Evolutionary conservation across 1,140 invertebrate species (phyloP), one percentile per base, ranked within the genome.

Genomic region (Anastrepha obliqua): DNA sequence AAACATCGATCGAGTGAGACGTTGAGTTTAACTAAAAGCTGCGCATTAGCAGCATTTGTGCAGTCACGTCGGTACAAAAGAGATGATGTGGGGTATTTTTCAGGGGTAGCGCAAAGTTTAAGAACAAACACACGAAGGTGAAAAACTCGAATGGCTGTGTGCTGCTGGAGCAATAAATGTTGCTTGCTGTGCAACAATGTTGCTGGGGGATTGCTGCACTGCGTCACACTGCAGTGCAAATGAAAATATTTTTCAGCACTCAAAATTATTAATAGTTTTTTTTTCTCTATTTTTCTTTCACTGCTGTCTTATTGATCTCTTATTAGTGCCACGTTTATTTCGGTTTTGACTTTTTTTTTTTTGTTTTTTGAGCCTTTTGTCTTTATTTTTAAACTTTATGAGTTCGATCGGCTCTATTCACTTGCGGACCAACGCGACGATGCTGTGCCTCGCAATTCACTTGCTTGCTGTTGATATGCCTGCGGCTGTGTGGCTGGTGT

Each of bases 1-100:
- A 89, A 93, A 93, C 92, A 93, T 93, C 86, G 90, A 92, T 86
- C 47, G 74, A 81, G 74, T 55, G 42, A 81, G 74, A 9, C 2
- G 5, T 62, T 29, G 29, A 29, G 67, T 74, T 29, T 13, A 13
- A 81, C 42, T 81, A 51, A 15, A 47, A 47, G 60, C 3, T 20
- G 29, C 59, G 67, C 62, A 87, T 67, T 29, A 47, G 87, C 81
- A 88, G 70, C 59, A 87, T 81, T 87, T 81, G 87, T 11, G 29
- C 47, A 1, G 3, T 39, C 8, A n/a, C 20, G 81, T 85, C 47
- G 81, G 9, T 58, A 39, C 55, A 58, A 58, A 55, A 55, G 51
- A 55, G 51, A 55, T 6, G 51, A 55, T 6, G 51, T 2, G 6
- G 11, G 11, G 51, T 55, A 11, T 55, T 55, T 6, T 11, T 55